phyloP scores from a whole-genome alignment of 1,140 invertebrate species.

The Sinella curviseta region DNA sequence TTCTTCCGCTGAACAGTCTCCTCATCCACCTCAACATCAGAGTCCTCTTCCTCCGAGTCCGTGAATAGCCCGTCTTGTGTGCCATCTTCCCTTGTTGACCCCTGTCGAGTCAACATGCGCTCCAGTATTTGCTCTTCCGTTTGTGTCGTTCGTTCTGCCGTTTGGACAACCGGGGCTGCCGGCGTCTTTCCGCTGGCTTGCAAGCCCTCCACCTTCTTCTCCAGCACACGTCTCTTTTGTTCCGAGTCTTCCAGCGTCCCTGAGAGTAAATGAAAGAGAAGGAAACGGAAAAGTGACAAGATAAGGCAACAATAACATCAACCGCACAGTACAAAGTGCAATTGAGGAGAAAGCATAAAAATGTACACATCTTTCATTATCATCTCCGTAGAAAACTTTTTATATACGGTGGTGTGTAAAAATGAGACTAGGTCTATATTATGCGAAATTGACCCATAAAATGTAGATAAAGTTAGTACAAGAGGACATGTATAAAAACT shows the following conservation, averaged over 20 bases:
- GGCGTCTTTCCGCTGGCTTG: conserved; percentile 32
- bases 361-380: background rate
- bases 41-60: conserved; percentile 50
- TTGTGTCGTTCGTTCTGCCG: conserved; percentile 47
- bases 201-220: conserved; percentile 57
- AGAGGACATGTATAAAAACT: background rate
- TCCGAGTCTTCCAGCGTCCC: conserved; percentile 74
- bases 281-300: background rate
- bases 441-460: no score
- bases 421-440: no score
- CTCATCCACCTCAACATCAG: conserved; percentile 67
- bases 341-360: background rate
- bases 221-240: conserved; percentile 70
- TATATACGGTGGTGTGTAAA: no score
- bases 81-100: conserved; percentile 45
- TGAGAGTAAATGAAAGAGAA: conserved; percentile 13
- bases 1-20: conserved; percentile 68
- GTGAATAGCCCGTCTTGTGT: conserved; percentile 57
- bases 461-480: no score
- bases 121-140: conserved; percentile 55
- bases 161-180: conserved; percentile 15
- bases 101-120: conserved; percentile 50
- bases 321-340: background rate
- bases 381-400: conserved; percentile 1
- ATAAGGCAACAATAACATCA: background rate